These are phyloP conservation scores for Aepyceros melampus DNA, from an alignment of 2,113 vertebrate genomes.

Conservation along the genomic window DNA sequence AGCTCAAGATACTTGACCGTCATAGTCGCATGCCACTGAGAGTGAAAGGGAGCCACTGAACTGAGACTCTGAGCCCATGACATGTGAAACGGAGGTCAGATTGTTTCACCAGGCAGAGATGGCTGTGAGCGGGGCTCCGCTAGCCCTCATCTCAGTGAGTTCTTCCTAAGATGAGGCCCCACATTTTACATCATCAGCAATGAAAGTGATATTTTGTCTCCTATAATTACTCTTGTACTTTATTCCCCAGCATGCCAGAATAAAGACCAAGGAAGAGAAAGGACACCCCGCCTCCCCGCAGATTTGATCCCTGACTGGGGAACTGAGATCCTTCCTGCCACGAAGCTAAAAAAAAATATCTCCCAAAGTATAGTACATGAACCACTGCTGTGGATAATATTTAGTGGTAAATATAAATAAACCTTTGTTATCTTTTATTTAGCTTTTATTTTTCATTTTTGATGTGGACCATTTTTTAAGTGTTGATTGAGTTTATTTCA, in stretches of 20 bases:
- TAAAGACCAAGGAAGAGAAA: background rate
- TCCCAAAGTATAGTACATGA: background rate
- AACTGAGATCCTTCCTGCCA: background rate
- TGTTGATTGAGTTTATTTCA: background rate
- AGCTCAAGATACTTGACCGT: background rate
- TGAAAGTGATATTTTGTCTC: background rate
- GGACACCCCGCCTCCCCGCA: background rate
- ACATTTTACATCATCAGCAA: background rate
- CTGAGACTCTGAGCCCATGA: rapidly evolving
- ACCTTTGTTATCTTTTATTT: background rate
- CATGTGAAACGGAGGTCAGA: background rate
- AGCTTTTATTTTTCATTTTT: background rate
- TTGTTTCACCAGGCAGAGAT: background rate
- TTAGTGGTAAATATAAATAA: background rate
- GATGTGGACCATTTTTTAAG: background rate
- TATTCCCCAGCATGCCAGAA: background rate
- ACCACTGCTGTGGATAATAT: background rate
- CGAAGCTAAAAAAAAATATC: background rate
- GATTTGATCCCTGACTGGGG: background rate
- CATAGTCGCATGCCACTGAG: background rate
- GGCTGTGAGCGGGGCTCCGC: rapidly evolving
- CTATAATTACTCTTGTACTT: background rate
- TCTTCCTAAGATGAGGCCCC: background rate
- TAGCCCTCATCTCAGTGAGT: background rate
- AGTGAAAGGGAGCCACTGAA: background rate